Conservation (phyloP, 1,140 invertebrate species). For the Scaptomyza graminum region DNA sequence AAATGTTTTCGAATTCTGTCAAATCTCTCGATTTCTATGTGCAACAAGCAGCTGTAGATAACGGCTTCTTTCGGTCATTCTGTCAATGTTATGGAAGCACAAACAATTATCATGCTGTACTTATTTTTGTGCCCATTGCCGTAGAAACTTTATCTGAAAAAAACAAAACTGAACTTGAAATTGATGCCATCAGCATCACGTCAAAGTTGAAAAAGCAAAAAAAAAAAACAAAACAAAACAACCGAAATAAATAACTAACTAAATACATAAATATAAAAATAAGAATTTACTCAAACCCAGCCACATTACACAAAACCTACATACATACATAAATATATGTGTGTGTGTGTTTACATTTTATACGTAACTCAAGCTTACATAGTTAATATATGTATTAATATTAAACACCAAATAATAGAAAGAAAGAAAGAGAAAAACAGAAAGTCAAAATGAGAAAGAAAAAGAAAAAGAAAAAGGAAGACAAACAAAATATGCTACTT, state of each 20-base stretch:
- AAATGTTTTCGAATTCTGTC: background rate
- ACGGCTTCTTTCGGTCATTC: background rate
- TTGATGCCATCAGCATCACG: slow-evolving; percentile 5
- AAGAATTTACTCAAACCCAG: slow-evolving; percentile 5
- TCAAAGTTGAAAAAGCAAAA: slow-evolving; percentile 9
- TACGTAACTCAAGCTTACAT: slow-evolving; percentile 78
- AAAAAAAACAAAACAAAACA: too few relatives aligned
- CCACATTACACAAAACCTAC: slow-evolving; percentile 18
- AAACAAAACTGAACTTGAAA: slow-evolving; percentile 2
- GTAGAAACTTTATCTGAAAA: background rate
- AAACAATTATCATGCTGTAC: background rate
- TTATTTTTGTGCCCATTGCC: background rate
- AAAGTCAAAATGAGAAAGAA: slow-evolving; percentile 6
- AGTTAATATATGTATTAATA: slow-evolving; percentile 60
- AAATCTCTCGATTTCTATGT: background rate
- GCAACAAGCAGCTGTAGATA: slow-evolving; percentile 1
- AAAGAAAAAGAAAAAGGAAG: background rate
- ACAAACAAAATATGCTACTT: slow-evolving; percentile 44
- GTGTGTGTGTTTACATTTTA: slow-evolving; percentile 48
- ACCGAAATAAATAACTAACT: slow-evolving; percentile 27
- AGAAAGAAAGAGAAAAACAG: background rate
- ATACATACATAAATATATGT: slow-evolving; percentile 35
- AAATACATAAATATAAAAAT: slow-evolving; percentile 20
- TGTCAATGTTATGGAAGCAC: background rate
- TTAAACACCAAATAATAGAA: slow-evolving; percentile 8